phyloP scores from a whole-genome alignment of 1,140 invertebrate genomes.

The Nixonia krombeini region DNA sequence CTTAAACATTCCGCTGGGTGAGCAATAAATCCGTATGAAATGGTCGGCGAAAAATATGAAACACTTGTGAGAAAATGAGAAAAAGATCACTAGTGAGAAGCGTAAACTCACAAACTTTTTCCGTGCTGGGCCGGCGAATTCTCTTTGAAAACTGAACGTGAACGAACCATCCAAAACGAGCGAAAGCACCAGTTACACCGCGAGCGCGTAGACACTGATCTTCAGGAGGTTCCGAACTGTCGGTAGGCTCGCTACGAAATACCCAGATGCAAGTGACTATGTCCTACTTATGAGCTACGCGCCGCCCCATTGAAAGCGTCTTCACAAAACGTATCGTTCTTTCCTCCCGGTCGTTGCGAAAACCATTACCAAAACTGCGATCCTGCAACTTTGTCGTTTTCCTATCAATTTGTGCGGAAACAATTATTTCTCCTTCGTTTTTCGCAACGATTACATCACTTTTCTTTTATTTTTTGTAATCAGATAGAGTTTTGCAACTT shows the following conservation, averaged over 20 bases:
- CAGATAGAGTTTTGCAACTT: too few species aligned
- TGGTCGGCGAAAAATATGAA: too few species aligned
- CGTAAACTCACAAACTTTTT: slow-evolving; percentile 3
- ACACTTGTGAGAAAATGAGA: too few species aligned
- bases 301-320: slow-evolving; percentile 37
- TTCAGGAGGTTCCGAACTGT: slow-evolving; percentile 51
- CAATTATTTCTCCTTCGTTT: too few species aligned
- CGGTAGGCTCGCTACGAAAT: slow-evolving; percentile 63
- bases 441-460: too few species aligned
- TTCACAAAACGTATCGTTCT: slow-evolving; percentile 36
- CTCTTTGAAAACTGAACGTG: slow-evolving; percentile 21
- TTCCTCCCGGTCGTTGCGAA: slow-evolving; percentile 23
- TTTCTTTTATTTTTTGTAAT: too few species aligned
- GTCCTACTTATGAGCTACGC: slow-evolving; percentile 64
- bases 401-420: too few species aligned
- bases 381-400: too few species aligned
- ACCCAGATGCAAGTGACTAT: slow-evolving; percentile 64
- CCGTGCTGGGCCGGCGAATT: slow-evolving; percentile 8
- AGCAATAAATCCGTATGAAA: too few species aligned
- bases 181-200: slow-evolving; percentile 34
- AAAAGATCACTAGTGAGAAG: not conserved
- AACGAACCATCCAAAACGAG: slow-evolving; percentile 8
- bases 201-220: slow-evolving; percentile 37
- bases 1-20: too few species aligned
- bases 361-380: not conserved